Percentiles rank a stretch among this genome's conserved stretches.
Evolutionary conservation across 2,797 vertebrate species (phyloP).

Genomic region (Mormyrus hasselquistii): DNA sequence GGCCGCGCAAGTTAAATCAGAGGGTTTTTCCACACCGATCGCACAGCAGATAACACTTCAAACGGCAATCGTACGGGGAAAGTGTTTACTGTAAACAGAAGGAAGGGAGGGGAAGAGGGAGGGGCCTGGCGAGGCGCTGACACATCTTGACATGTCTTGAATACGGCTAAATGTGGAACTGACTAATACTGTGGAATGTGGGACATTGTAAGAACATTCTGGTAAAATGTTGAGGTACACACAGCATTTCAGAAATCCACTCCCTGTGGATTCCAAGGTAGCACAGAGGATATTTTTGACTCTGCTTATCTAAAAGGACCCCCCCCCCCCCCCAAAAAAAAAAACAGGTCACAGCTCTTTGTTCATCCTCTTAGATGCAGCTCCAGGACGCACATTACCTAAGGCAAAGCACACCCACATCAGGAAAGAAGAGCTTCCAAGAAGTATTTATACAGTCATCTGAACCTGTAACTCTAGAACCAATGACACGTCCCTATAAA

Average conservation of each 20-base stretch:
- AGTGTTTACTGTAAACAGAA: slow-evolving; percentile 18
- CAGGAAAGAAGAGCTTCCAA: not conserved
- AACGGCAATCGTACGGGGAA: not conserved
- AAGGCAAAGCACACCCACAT: not conserved
- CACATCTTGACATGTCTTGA: not conserved
- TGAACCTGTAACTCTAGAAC: not conserved
- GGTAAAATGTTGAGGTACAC: not conserved
- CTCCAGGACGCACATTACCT: not conserved
- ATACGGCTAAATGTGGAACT: not conserved
- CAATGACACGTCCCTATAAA: not conserved
- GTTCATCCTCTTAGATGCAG: not conserved
- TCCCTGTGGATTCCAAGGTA: not conserved
- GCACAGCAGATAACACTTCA: not conserved
- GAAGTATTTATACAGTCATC: not conserved
- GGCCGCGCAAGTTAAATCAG: slow-evolving; percentile 2
- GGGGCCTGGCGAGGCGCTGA: not conserved
- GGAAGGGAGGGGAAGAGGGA: not conserved
- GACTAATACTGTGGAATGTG: not conserved
- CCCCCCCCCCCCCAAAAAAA: not conserved
- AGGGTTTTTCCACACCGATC: not conserved
- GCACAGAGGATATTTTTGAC: not conserved
- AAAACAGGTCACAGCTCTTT: not conserved
- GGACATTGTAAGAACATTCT: not conserved
- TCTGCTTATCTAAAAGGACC: not conserved
- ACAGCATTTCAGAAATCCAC: not conserved